Base-by-base conservation (phyloP, 2,888 invertebrate species). In the Pterobdella sp. region DNA sequence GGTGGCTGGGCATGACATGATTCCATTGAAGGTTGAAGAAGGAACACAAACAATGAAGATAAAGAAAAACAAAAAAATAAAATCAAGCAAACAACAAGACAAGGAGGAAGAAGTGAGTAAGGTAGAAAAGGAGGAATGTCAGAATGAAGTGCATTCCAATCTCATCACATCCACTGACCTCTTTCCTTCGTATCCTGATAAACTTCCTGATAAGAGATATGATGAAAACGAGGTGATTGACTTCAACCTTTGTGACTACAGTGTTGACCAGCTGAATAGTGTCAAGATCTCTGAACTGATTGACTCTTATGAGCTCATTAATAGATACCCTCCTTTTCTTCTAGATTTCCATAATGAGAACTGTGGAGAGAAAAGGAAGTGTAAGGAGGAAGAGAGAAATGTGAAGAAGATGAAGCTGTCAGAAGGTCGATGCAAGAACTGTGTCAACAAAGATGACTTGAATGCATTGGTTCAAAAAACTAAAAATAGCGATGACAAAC, bases 1-100 rank as follows among this genome's bases (percentile, higher is more conserved):
- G n/a, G 34, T 63, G 63, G 63, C 71, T 1, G 71, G n/a, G 32
- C 2, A 37, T n/a, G n/a, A n/a, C n/a, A n/a, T n/a, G n/a, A n/a
- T n/a, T n/a, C n/a, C n/a, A n/a, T n/a, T n/a, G n/a, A n/a, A n/a
- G 35, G 71, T 71, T 7, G 71, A 71, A 36, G 71, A 71, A 52
- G 71, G 71, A 2, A 71, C 71, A n/a, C 71, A 71, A n/a, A 71
- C 71, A 1, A 63, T 71, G 29, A 71, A 63, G 37, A 14, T 63
- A 14, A 63, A 71, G 63, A 71, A 31, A 34, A 42, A 63, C n/a
- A 71, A 35, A 36, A 56, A 36, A 36, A 26, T 26, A 31, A 71
- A 71, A 52, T 65, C 31, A 7, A 14, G 4, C 4, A 35, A 34
- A 29, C n/a, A 63, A 10, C 14, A 49, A n/a, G 52, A 49, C 52